Evolutionary conservation across 2,797 vertebrate genomes (phyloP).

Genomic region (Amphiprion clarkii): DNA sequence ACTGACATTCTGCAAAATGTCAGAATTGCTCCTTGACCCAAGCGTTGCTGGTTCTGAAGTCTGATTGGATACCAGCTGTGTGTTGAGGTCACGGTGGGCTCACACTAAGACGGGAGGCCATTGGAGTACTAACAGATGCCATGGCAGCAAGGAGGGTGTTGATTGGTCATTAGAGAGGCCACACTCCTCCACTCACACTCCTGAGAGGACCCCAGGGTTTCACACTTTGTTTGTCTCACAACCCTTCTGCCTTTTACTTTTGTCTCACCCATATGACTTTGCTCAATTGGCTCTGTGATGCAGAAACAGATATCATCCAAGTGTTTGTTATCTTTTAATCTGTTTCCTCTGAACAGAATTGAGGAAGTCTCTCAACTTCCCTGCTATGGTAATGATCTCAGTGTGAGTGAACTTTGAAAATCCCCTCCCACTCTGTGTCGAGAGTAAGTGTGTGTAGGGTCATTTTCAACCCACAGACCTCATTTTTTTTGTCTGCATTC

Average conservation of each 20-base stretch:
- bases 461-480: constrained; percentile 8
- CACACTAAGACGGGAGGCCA: constrained; percentile 78
- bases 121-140: constrained; percentile 83
- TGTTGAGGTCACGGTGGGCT: constrained; percentile 74
- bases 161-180: constrained; percentile 87
- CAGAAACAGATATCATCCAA: constrained; percentile 51
- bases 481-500: not conserved
- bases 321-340: constrained; percentile 50
- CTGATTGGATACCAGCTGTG: constrained; percentile 79
- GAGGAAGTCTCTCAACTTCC: constrained; percentile 67
- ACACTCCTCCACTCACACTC: constrained; percentile 75
- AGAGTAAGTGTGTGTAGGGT: not conserved
- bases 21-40: constrained; percentile 78
- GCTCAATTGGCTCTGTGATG: constrained; percentile 66
- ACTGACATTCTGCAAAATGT: constrained; percentile 79
- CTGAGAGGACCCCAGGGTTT: constrained; percentile 73
- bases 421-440: constrained; percentile 21
- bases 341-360: constrained; percentile 57
- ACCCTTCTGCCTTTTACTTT: constrained; percentile 65
- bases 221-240: constrained; percentile 73
- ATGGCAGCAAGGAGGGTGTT: constrained; percentile 84
- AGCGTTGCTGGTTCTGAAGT: constrained; percentile 48
- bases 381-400: constrained; percentile 15
- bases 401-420: constrained; percentile 43
- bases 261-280: constrained; percentile 63